Evolutionary conservation across 2,797 vertebrate species (phyloP).

Genomic region (Nyctibius grandis): DNA sequence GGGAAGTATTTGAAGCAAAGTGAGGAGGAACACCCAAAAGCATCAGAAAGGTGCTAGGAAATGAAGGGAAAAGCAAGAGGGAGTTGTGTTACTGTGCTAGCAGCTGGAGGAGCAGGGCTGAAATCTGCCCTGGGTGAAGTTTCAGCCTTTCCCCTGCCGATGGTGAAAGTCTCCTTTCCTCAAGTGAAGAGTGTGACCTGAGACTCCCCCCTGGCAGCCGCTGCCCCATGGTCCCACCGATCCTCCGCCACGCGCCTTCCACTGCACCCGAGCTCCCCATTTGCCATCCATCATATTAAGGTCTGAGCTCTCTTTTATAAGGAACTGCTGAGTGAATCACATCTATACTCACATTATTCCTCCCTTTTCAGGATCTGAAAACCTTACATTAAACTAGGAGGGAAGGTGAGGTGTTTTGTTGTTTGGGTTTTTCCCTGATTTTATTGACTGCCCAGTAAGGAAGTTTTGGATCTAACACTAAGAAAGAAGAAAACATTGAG

Average conservation of each 20-base stretch:
- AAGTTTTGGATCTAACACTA: not conserved
- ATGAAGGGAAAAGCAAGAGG: not conserved
- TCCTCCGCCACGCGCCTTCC: not conserved
- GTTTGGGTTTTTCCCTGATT: not conserved
- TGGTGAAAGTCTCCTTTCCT: not conserved
- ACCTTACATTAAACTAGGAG: not conserved
- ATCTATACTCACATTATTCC: not conserved
- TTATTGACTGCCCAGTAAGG: not conserved
- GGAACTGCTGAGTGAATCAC: not conserved
- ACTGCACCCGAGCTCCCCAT: not conserved
- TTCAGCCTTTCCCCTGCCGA: not conserved
- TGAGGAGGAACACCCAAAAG: constrained; percentile 38
- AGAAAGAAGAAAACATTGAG: not conserved
- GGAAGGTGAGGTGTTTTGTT: not conserved
- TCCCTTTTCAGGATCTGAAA: not conserved
- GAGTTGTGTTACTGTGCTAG: not conserved
- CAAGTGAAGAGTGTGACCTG: not conserved
- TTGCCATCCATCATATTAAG: not conserved
- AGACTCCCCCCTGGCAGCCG: not conserved
- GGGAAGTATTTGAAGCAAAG: constrained; percentile 41
- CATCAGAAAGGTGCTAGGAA: constrained; percentile 47
- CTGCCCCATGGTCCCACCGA: not conserved
- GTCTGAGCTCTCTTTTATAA: not conserved
- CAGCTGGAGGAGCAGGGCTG: constrained; percentile 28
- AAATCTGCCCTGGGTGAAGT: not conserved